phyloP scores from a whole-genome alignment of 2,797 vertebrate genomes.

The Hyperoplus immaculatus region DNA sequence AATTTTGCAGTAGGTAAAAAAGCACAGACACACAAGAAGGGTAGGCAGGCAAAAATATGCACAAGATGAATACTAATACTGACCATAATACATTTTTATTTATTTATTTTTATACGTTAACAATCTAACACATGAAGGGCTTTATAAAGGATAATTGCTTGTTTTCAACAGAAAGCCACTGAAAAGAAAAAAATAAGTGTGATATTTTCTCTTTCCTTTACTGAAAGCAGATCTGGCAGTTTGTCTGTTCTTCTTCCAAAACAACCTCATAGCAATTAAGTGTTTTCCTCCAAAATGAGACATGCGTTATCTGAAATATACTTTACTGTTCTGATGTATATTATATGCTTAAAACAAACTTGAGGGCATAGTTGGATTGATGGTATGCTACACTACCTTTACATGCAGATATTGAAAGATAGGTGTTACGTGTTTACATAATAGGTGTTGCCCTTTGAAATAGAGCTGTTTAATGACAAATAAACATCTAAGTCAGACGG shows the following conservation, averaged over 20 bases:
- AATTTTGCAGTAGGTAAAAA: conserved; percentile 7
- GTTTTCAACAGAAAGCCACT: background rate
- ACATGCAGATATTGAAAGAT: background rate
- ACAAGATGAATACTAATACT: background rate
- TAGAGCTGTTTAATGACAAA: conserved; percentile 6
- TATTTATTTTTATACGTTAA: too few relatives aligned
- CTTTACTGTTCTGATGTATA: background rate
- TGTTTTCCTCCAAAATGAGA: background rate
- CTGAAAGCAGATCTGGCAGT: conserved; percentile 18
- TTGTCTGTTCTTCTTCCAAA: conserved; percentile 3
- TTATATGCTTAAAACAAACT: background rate
- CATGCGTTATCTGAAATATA: background rate
- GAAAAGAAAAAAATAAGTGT: conserved; percentile 14
- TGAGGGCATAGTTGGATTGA: background rate
- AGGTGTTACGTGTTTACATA: conserved; percentile 4
- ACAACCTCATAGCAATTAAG: background rate
- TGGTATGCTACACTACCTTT: background rate
- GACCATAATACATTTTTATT: background rate
- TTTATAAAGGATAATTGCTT: background rate
- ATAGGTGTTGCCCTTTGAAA: conserved; percentile 11
- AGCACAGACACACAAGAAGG: conserved; percentile 10
- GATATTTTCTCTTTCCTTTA: conserved; percentile 13
- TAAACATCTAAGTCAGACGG: conserved; percentile 11
- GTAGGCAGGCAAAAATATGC: background rate
- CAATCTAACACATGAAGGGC: background rate